Base-by-base conservation (phyloP, 2,113 vertebrate genomes). In the Orientallactaga bullata region DNA sequence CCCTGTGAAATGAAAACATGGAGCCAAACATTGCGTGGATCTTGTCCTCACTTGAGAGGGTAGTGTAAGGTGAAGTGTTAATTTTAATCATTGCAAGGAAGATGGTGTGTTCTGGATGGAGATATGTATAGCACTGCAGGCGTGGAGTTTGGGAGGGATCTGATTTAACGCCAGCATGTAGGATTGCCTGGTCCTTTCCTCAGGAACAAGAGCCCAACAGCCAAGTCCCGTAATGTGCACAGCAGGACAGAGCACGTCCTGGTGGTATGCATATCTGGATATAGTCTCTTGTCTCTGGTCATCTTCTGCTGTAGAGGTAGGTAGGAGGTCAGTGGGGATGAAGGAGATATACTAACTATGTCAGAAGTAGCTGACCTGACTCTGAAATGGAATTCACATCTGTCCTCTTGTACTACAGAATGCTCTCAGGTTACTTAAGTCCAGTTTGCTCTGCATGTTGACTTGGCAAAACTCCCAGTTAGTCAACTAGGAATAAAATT, bases 61-160 rank as follows among this genome's bases (percentile, higher is more conserved):
- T 18, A 39, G n/a, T 60, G 87, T 88, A 68, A 47, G 4, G 8
- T 80, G 28, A 42, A 35, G 28, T 39, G 4, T 89, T 76, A 28
- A 55, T 80, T 65, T 92, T 80, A 77, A 91, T 93, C 7, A 88
- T 30, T 88, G 28, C 4, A 69, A 82, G 30, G 18, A 32, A 91
- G 55, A 89, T 73, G 60, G 3, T 21, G 51, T 13, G 0, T 68
- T 90, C 63, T n/a, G 60, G 72, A 58, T 61, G 39, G 55, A 69
- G 68, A 18, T 71, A 26, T 69, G 20, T 39, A 61, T 3, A 63
- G 47, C 30, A 1, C 37, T 47, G 60, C 32, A 90, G 84, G 69
- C 11, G 3, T 42, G n/a, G 42, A 35, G 13, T 32, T 39, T 58
- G 58, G 55, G 28, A 51, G 32, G 32, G 21, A 81, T 85, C 58